A percentile compares a stretch with the other conserved stretches of the same genome.
These are phyloP conservation scores for Anarrhichthys ocellatus DNA, from an alignment of 2,113 vertebrate species.

Conservation along the genomic window DNA sequence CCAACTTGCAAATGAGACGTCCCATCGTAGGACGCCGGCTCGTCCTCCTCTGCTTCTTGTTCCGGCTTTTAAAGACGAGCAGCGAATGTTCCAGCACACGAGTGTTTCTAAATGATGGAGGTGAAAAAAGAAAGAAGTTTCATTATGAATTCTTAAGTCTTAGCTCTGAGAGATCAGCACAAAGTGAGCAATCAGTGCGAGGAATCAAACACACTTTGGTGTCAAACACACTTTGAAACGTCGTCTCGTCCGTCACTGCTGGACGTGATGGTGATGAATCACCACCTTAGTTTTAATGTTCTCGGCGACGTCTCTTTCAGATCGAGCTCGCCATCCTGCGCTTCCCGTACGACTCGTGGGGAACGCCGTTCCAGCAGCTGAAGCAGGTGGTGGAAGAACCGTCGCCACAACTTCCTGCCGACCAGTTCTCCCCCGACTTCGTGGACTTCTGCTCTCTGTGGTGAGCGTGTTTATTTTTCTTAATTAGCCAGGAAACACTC, in stretches of 20 bases:
- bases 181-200: neutral
- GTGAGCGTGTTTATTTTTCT: constrained; percentile 70
- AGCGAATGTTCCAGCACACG: neutral
- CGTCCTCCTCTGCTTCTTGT: neutral
- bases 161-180: neutral
- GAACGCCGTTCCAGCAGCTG: constrained; percentile 97
- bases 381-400: constrained; percentile 98
- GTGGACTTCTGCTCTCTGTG: constrained; percentile 96
- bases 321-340: constrained; percentile 95
- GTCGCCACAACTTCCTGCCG: constrained; percentile 90
- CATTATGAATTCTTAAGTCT: neutral
- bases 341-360: constrained; percentile 96
- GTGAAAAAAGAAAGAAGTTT: neutral
- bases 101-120: neutral
- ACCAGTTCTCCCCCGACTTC: constrained; percentile 92
- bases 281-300: neutral
- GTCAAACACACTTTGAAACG: neutral
- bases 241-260: too few species aligned
- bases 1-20: neutral
- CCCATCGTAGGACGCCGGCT: neutral
- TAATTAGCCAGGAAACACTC: too few species aligned
- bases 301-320: constrained; percentile 45
- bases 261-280: too few species aligned
- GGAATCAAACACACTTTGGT: neutral
- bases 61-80: neutral